Base-by-base conservation (phyloP, 1,140 invertebrate species). In the Procambarus clarkii region DNA sequence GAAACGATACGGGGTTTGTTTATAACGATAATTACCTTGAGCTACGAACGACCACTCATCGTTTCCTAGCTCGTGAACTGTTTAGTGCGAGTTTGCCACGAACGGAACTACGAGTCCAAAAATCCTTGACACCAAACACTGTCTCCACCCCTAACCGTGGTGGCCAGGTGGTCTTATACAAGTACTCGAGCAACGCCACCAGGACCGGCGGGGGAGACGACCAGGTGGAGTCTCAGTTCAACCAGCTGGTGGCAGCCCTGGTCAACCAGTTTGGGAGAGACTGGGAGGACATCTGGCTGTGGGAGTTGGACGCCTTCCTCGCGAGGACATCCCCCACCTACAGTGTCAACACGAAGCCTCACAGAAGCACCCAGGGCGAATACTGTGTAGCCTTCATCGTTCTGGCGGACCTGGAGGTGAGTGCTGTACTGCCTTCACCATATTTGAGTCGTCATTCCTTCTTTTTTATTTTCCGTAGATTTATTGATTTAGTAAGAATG, bases 371-470 rank as follows among this genome's bases (percentile, higher is more conserved):
- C n/a, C 76, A 64, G 2, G 60, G 58, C 9, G 18, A 64, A 1
- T 80, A 80, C 58, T 88, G 86, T 13, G 21, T 80, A 1, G 86
- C 86, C 13, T 88, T 80, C 78, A 15, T 88, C 2, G 9, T 80
- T 4, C 21, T 88, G 24, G 86, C 86, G 44, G 11, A 60, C 8
- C 77, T 88, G 18, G 34, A 88, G 5, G 86, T 88, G 45, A 74
- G 69, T 71, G 34, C 34, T 34, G 34, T 34, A 34, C 34, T 34
- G 34, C 34, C 34, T 34, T 34, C 34, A 34, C 34, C 34, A 34
- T 34, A 34, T 34, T 34, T 34, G 1, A 34, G 0, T 34, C 34
- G 34, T 58, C 15, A 58, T 58, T 15, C 54, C 54, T 15, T 58
- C 54, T 15, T 58, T 8, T 58, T 58, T 58, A 9, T 9, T n/a